Base-by-base conservation (phyloP, 2,113 vertebrate genomes). In the Falcunculus frontatus region DNA sequence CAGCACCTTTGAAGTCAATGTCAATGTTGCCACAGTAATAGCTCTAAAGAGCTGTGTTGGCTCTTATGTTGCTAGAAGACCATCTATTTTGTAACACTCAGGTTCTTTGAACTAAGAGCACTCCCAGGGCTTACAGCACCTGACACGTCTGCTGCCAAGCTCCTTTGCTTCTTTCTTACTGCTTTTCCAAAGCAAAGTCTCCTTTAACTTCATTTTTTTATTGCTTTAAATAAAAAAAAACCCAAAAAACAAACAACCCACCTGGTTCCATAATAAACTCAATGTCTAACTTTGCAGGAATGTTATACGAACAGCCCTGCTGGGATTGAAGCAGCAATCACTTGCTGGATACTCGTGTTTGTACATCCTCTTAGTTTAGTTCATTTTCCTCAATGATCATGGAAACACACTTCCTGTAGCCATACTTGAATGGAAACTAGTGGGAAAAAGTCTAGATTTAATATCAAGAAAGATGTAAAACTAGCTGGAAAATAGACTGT, bases 1-100 rank as follows among this genome's bases (percentile, higher is more conserved):
- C 41, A 78, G 64, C 26, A 72, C 44, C 88, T 92, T 81, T 82
- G 88, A 84, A 79, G 76, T 65, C 82, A 78, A 29, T 30, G 37
- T 18, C 69, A 76, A 50, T 0, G 0, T 33, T 78, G 47, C 41
- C 46, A 56, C 41, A 68, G 60, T 72, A 84, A 87, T 32, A 86
- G 57, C 37, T 75, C 73, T 67, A 9, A 87, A 92, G 76, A 60
- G 33, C 56, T 47, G 3, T 62, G 37, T 8, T 86, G 68, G 52
- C 60, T 92, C 49, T 89, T 42, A 63, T 0, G 0, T 17, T 15
- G 11, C 42, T 84, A 68, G 75, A 78, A 62, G 47, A 59, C 35
- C 60, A 64, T 52, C 44, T 70, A 22, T 70, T 91, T 39, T 21
- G 37, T 64, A 49, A 16, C 29, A 37, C 68, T 83, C 67, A 44